Evolutionary conservation across 2,797 vertebrate genomes (phyloP), one percentile per base, ranked within the genome.

Genomic region (Xyrichtys novacula): DNA sequence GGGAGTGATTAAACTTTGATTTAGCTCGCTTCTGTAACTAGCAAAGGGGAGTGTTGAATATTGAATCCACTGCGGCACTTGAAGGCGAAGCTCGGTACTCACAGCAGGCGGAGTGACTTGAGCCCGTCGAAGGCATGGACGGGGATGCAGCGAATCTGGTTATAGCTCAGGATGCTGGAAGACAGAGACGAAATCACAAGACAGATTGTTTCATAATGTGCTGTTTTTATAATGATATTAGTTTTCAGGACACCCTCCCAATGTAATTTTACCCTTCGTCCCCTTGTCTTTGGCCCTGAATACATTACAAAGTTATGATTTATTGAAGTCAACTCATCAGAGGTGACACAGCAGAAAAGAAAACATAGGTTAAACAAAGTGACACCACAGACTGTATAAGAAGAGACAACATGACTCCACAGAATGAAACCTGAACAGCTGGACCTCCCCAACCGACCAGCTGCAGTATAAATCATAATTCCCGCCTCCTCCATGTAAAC

Each of bases 81-180:
- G 36, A 78, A 67, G 65, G 65, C 65, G 80, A 74, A 75, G 61
- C 49, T 47, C 7, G 65, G 78, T 80, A 97, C 97, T 98, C 90
- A 99, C 97, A 99, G 93, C 77, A 99, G 95, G 20, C 97, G 95
- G 34, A 99, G 96, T 1, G 97, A 96, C 50, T 94, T 95, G 60
- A 99, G 96, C 3, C 98, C 97, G 0, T 94, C 88, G 76, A 99
- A 99, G 7, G 98, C 96, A 0, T 97, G 95, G 56, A 95, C 82
- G 0, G 97, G 97, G 71, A 99, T 95, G 90, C 98, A 99, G n/a
- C 95, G 95, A 11, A 99, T 96, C 70, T 95, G 91, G 84, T 99
- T 99, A 85, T 99, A 99, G 81, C 98, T 99, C 92, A 99, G 89
- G 91, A 99, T 99, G 71, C 98, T 99, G 91, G 1, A 31, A 86